Evolutionary conservation across 2,888 invertebrate species (phyloP).

Genomic region (Acleris holmiana): DNA sequence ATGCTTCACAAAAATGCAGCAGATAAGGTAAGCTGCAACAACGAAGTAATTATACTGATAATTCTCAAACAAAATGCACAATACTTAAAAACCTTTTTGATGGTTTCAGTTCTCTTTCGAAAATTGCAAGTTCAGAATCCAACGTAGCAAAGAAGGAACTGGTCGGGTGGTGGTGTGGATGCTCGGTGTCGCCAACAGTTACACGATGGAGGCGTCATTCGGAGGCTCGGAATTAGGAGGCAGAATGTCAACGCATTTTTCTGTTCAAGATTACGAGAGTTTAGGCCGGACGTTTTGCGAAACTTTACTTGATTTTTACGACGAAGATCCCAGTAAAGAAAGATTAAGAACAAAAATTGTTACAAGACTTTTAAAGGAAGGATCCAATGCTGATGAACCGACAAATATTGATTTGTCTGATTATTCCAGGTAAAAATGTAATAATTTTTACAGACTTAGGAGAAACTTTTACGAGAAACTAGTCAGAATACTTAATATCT

Average conservation of each 20-base stretch:
- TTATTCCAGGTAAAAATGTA: slow-evolving; percentile 89
- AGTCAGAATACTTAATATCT: neutral
- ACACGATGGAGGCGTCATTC: slow-evolving; percentile 97
- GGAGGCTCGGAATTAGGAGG: slow-evolving; percentile 94
- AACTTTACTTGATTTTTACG: slow-evolving; percentile 95
- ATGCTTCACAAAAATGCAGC: slow-evolving; percentile 97
- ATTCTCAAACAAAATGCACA: too few relatives aligned
- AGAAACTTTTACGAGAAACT: neutral
- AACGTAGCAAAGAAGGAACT: slow-evolving; percentile 97
- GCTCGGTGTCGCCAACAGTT: slow-evolving; percentile 97
- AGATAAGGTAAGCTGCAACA: slow-evolving; percentile 87
- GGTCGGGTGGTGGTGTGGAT: slow-evolving; percentile 98
- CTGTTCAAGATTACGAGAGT: slow-evolving; percentile 86
- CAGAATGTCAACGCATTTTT: slow-evolving; percentile 93
- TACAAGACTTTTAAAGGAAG: slow-evolving; percentile 90
- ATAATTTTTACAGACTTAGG: neutral
- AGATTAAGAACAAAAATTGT: slow-evolving; percentile 91
- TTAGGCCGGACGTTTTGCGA: slow-evolving; percentile 96
- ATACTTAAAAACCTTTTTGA: slow-evolving; percentile 12
- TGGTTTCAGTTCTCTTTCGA: slow-evolving; percentile 93
- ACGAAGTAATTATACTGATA: too few relatives aligned
- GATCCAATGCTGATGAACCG: slow-evolving; percentile 95
- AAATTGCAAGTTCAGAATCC: slow-evolving; percentile 96
- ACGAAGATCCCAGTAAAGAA: slow-evolving; percentile 93
- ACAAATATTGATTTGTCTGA: slow-evolving; percentile 93